Base-by-base conservation (phyloP, 2,797 vertebrate genomes). In the Momotus momota region DNA sequence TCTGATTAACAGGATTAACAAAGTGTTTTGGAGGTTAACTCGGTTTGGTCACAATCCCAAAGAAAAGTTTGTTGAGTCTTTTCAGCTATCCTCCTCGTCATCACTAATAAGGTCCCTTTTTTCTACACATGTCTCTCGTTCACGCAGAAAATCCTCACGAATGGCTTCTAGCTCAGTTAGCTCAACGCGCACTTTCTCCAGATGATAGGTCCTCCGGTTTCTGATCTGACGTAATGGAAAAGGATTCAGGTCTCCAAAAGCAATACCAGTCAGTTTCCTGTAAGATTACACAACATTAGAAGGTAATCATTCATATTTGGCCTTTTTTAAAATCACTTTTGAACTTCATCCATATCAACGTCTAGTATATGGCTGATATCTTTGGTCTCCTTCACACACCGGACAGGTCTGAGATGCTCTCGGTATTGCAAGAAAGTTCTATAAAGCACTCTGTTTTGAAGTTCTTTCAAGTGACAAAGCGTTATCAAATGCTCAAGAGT, bases 141-240 rank as follows among this genome's bases (percentile, higher is more conserved):
- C 99, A 1, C 99, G 98, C 89, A 99, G 97, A 97, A 99, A 99
- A 55, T 99, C 99, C 97, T 99, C 99, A 0, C 99, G 98, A 86
- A 99, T 99, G 87, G 99, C 99, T 93, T 99, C 99, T 84, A 99
- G 98, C 95, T 99, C 99, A 0, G 98, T 99, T 87, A 99, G 98
- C 96, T 99, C 99, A 29, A 99, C 98, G 2, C 99, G 99, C n/a
- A 99, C 99, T 81, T 99, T 99, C 98, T 99, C 99, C 98, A 99
- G 94, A 97, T 99, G 99, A 96, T 98, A 99, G 20, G 99, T 94
- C 25, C 99, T 98, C 14, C 99, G 98, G 98, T 99, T 99, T 88
- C 99, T 98, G 96, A 99, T 99, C 97, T 99, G 99, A 43, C 99
- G 98, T 97, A 99, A 97, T 4, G 99, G 99, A 90, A 99, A 99